Evolutionary conservation across 2,797 vertebrate genomes (phyloP).

Genomic region (Epinephelus malabaricus): DNA sequence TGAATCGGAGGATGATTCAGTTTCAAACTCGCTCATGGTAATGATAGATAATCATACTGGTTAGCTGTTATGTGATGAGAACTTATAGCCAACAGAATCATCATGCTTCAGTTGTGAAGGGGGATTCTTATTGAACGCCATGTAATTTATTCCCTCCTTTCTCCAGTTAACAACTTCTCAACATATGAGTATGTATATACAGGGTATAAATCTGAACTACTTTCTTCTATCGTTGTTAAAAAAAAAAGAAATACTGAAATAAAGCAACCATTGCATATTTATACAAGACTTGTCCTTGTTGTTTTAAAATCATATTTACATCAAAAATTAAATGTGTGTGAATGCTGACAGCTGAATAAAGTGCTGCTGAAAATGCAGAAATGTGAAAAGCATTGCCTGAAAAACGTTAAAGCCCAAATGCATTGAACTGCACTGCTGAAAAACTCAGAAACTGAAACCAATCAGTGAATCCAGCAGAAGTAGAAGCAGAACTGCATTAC

Average conservation of each 20-base stretch:
- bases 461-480: not conserved
- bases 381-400: not conserved
- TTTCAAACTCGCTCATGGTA: slow-evolving; percentile 12
- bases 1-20: slow-evolving; percentile 4
- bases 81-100: slow-evolving; percentile 4
- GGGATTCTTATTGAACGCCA: not conserved
- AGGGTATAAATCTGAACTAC: slow-evolving; percentile 36
- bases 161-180: not conserved
- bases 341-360: not conserved
- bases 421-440: not conserved
- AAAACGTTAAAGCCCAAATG: not conserved
- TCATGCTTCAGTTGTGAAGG: not conserved
- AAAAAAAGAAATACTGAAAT: slow-evolving; percentile 36
- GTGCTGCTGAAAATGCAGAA: no score
- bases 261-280: slow-evolving; percentile 47
- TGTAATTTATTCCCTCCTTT: not conserved
- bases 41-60: slow-evolving; percentile 21
- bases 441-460: not conserved
- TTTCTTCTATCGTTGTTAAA: slow-evolving; percentile 54
- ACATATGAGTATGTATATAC: slow-evolving; percentile 41
- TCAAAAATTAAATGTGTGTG: not conserved
- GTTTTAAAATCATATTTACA: slow-evolving; percentile 4
- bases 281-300: not conserved
- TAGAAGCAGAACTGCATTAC: no score
- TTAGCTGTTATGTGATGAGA: slow-evolving; percentile 19